Conservation (phyloP, 2,888 invertebrate genomes). For the Ectobius pallidus region DNA sequence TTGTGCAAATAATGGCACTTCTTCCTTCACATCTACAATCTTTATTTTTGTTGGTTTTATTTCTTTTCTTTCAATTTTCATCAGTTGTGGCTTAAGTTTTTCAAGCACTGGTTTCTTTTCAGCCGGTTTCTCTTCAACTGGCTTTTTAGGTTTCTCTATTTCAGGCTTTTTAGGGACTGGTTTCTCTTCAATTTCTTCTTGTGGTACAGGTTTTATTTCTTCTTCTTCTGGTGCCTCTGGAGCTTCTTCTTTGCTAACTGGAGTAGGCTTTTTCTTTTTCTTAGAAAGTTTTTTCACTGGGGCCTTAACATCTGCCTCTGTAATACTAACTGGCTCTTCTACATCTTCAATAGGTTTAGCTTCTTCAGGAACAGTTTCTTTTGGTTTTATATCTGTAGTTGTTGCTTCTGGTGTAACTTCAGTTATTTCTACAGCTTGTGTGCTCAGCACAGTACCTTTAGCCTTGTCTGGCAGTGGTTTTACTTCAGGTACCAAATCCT, state of each 20-base stretch:
- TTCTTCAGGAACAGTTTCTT: not conserved
- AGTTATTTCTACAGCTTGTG: slow-evolving; percentile 31
- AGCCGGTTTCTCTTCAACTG: slow-evolving; percentile 53
- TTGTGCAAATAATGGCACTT: slow-evolving; percentile 66
- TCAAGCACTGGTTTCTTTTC: slow-evolving; percentile 47
- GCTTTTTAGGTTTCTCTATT: slow-evolving; percentile 47
- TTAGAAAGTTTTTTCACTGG: slow-evolving; percentile 41
- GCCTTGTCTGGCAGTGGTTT: slow-evolving; percentile 19
- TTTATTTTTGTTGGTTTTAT: slow-evolving; percentile 60
- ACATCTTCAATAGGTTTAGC: slow-evolving; percentile 6
- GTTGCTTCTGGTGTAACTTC: slow-evolving; percentile 27
- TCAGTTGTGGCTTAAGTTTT: slow-evolving; percentile 52
- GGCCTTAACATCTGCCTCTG: slow-evolving; percentile 30
- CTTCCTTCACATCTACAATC: slow-evolving; percentile 60
- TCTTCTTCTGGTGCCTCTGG: slow-evolving; percentile 48
- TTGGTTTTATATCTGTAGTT: slow-evolving; percentile 6
- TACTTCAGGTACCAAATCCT: not conserved
- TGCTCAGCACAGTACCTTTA: slow-evolving; percentile 5
- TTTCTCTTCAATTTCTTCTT: slow-evolving; percentile 46
- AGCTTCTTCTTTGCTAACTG: slow-evolving; percentile 49
- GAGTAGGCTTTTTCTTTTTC: slow-evolving; percentile 42
- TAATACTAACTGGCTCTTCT: slow-evolving; percentile 21
- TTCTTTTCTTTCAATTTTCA: slow-evolving; percentile 66
- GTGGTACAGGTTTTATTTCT: slow-evolving; percentile 47
- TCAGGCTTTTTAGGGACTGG: slow-evolving; percentile 29